These are phyloP conservation scores for Ferrisia virgata DNA, from an alignment of 2,888 invertebrate species.

Conservation along the genomic window DNA sequence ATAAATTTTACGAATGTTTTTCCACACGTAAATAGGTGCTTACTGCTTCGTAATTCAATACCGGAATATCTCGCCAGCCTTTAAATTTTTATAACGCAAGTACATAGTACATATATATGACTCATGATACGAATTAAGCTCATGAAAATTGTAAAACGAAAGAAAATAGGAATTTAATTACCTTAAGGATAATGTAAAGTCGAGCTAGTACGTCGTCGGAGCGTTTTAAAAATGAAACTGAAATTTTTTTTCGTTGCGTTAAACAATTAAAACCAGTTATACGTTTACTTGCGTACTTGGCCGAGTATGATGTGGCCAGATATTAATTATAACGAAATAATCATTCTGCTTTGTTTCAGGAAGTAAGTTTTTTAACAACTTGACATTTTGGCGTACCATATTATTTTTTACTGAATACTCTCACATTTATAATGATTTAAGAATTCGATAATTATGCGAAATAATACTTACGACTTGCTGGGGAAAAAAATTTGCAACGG, in stretches of 20 bases:
- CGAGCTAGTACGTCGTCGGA: neutral
- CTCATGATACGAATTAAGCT: too few relatives aligned
- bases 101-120: too few relatives aligned
- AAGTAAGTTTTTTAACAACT: neutral
- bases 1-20: too few relatives aligned
- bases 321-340: neutral
- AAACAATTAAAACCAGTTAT: constrained; percentile 23
- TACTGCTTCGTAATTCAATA: too few relatives aligned
- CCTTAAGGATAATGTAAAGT: neutral
- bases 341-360: neutral
- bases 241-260: neutral
- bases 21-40: too few relatives aligned
- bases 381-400: neutral
- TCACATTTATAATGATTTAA: neutral
- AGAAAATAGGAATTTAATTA: neutral
- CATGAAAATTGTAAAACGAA: neutral
- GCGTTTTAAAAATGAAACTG: neutral
- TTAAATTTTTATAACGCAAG: too few relatives aligned
- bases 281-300: neutral
- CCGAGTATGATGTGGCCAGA: neutral
- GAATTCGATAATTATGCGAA: neutral
- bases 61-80: too few relatives aligned
- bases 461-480: neutral
- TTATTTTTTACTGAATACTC: neutral
- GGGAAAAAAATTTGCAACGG: neutral